Conservation (phyloP, 2,888 invertebrate species). For the Scaptomyza tumidula region DNA sequence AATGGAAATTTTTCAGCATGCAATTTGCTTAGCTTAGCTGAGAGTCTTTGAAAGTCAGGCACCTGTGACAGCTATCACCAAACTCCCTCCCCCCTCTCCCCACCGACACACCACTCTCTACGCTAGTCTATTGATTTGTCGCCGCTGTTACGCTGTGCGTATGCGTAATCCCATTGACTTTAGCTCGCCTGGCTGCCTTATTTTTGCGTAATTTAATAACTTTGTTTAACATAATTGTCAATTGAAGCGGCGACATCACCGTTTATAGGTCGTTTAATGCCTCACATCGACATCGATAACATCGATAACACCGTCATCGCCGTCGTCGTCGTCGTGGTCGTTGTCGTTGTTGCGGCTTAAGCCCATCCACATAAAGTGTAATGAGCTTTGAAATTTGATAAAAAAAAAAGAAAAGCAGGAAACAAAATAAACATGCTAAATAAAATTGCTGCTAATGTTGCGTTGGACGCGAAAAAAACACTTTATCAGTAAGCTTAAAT, state of each 20-base stretch:
- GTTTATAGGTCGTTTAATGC: conserved; percentile 74
- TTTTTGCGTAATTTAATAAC: conserved; percentile 81
- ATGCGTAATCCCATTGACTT: conserved; percentile 77
- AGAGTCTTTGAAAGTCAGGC: conserved; percentile 17
- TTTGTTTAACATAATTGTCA: conserved; percentile 82
- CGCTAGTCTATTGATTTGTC: conserved; percentile 74
- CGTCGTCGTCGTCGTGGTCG: background rate
- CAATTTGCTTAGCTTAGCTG: conserved; percentile 65
- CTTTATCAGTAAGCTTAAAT: conserved; percentile 13
- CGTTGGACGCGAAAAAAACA: conserved; percentile 6
- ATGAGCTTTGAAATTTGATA: conserved; percentile 81
- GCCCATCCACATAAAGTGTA: conserved; percentile 68
- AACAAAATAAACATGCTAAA: conserved; percentile 35
- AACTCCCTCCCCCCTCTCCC: background rate
- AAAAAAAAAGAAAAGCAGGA: conserved; percentile 32
- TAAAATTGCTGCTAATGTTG: conserved; percentile 17
- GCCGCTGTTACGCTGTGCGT: conserved; percentile 58
- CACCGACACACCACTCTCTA: no score
- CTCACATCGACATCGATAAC: conserved; percentile 60
- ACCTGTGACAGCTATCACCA: conserved; percentile 31
- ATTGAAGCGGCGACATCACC: conserved; percentile 75
- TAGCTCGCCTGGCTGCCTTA: conserved; percentile 59
- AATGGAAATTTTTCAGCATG: conserved; percentile 79
- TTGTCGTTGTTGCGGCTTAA: conserved; percentile 37
- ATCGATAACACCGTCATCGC: background rate